Evolutionary conservation across 2,797 vertebrate species (phyloP), one percentile per base, ranked within the genome.

Genomic region (Sebastes oblongus): DNA sequence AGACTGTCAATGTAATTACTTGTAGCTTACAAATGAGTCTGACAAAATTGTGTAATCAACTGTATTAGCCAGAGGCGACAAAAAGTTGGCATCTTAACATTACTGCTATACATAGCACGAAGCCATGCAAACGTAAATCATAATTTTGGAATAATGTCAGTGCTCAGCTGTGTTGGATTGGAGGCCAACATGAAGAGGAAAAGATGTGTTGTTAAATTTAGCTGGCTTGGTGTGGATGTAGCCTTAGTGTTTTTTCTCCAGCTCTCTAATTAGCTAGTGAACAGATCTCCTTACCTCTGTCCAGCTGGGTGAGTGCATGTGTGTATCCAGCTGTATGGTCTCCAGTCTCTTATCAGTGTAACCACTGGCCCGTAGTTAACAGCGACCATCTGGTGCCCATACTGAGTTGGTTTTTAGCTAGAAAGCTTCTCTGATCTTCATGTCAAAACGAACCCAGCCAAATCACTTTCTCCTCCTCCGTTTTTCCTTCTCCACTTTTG

Each of bases 341-440:
- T 88, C 82, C 75, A 89, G 89, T 89, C 91, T 94, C 93, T 94
- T 94, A 93, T 94, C 93, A 90, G 85, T 64, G 73, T 90, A 94
- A 94, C 93, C 91, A 92, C 91, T 86, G 87, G 87, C 81, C 86
- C 77, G 4, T 80, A 80, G 86, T 92, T 91, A 94, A 91, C 81
- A 67, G 86, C 75, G 18, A 84, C 91, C 94, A 94, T 93, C 90
- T 94, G 93, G 85, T 89, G 85, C 65, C 86, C 84, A 80, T 89
- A 77, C 79, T 50, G 64, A 87, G 79, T 69, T 75, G 78, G 80
- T 82, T 89, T 89, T 80, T 75, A 82, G 73, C 70, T 62, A 64
- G 80, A 75, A 79, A 66, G 62, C 61, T 58, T 87, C 62, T 82
- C 65, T 81, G 73, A 75, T 85, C 71, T 80, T 74, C 59, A 86